Conservation (phyloP, 2,888 invertebrate genomes). For the Drosophila yooni region DNA sequence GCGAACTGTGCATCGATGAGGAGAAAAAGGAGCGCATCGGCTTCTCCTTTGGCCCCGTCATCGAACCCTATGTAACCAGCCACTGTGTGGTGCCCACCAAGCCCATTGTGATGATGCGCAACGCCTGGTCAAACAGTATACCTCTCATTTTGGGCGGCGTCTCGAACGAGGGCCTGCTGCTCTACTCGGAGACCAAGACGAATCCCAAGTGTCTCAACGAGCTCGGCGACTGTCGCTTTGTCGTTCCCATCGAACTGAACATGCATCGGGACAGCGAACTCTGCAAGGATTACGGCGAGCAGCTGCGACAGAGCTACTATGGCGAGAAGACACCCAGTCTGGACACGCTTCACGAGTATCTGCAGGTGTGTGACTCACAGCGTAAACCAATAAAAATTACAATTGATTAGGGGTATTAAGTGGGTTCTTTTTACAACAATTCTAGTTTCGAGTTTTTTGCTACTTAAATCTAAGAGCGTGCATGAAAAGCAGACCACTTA, state of each 20-base stretch:
- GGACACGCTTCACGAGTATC: conserved; percentile 84
- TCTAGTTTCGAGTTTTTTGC: neutral
- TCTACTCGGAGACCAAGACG: conserved; percentile 81
- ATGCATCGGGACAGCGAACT: conserved; percentile 81
- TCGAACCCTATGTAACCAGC: conserved; percentile 83
- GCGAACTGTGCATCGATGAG: conserved; percentile 79
- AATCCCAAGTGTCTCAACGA: conserved; percentile 83
- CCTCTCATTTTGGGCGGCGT: conserved; percentile 84
- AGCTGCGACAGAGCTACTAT: conserved; percentile 80
- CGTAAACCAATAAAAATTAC: too few relatives aligned
- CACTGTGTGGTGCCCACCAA: conserved; percentile 82
- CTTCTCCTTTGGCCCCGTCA: conserved; percentile 84
- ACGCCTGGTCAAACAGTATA: conserved; percentile 84
- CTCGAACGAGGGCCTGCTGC: conserved; percentile 83
- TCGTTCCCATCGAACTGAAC: conserved; percentile 83
- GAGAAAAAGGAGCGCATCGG: conserved; percentile 83
- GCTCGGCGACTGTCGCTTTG: conserved; percentile 81
- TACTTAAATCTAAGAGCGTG: neutral
- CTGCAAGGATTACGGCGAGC: conserved; percentile 81
- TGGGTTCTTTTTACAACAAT: neutral
- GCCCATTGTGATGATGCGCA: conserved; percentile 83
- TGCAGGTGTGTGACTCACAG: conserved; percentile 68
- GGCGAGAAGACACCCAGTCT: conserved; percentile 82
- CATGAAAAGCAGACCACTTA: neutral
- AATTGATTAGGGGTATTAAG: neutral